Conservation (phyloP, 2,113 vertebrate species). For the Rattus rattus region DNA sequence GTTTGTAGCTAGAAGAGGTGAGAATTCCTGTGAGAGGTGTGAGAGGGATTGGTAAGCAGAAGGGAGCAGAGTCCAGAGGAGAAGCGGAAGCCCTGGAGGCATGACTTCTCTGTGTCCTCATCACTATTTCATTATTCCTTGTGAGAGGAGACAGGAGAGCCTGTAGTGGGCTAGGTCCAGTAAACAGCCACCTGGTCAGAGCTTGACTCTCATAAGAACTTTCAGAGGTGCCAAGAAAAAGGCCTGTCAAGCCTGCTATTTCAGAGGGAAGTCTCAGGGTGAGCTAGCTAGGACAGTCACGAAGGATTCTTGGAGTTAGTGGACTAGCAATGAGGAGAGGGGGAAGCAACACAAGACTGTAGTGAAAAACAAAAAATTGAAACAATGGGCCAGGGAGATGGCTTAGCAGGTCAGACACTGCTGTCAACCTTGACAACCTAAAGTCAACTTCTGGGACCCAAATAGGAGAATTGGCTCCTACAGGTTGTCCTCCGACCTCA, state of each 20-base stretch:
- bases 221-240: conserved; percentile 22
- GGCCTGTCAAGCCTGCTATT: conserved; percentile 46
- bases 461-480: not conserved
- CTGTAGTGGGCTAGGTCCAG: not conserved
- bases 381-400: not conserved
- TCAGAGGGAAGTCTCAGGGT: conserved; percentile 36
- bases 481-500: not conserved
- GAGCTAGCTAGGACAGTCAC: not conserved
- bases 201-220: conserved; percentile 22
- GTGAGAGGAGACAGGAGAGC: not conserved
- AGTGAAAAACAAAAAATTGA: not conserved
- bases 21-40: not conserved
- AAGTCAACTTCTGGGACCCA: not conserved
- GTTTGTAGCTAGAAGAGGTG: not conserved
- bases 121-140: not conserved
- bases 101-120: not conserved
- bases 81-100: not conserved
- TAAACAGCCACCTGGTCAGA: conserved; percentile 46
- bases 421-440: too few species aligned
- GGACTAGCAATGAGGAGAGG: not conserved
- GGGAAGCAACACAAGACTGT: not conserved
- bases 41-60: not conserved
- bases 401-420: not conserved
- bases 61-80: not conserved
- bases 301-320: conserved; percentile 19